Evolutionary conservation across 2,113 vertebrate species (phyloP).

Genomic region (Nycticryphes semicollaris): DNA sequence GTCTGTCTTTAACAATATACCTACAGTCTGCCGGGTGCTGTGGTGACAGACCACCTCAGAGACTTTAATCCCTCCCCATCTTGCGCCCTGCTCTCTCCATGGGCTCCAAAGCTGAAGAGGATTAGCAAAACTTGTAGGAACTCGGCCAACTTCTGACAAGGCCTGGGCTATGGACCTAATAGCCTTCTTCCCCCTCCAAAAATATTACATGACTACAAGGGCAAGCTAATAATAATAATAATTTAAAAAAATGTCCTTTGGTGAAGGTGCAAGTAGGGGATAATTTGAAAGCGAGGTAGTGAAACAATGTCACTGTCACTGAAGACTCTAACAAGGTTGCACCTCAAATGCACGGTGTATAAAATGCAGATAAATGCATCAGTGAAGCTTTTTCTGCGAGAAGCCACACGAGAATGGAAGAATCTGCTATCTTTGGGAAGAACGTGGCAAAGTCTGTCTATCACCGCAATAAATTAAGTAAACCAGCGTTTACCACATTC

Average conservation of each 20-base stretch:
- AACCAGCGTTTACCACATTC: fast-evolving
- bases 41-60: not conserved
- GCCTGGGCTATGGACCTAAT: not conserved
- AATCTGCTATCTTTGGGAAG: not conserved
- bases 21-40: not conserved
- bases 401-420: not conserved
- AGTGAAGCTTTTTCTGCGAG: not conserved
- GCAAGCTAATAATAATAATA: not conserved
- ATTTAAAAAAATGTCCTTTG: fast-evolving
- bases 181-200: not conserved
- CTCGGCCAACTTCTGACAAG: fast-evolving
- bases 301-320: not conserved
- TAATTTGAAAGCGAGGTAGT: not conserved
- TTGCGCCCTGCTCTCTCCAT: fast-evolving
- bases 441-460: not conserved
- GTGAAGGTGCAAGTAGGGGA: not conserved
- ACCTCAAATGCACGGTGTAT: not conserved
- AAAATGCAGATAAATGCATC: not conserved
- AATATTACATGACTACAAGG: not conserved
- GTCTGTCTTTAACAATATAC: not conserved
- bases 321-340: not conserved
- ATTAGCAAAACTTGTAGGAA: not conserved
- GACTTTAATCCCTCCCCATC: not conserved
- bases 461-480: not conserved
- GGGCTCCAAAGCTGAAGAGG: not conserved